Percentiles rank a stretch among this genome's conserved stretches.
Evolutionary conservation across 2,888 invertebrate species (phyloP).

Genomic region (Drosophila percnosoma): DNA sequence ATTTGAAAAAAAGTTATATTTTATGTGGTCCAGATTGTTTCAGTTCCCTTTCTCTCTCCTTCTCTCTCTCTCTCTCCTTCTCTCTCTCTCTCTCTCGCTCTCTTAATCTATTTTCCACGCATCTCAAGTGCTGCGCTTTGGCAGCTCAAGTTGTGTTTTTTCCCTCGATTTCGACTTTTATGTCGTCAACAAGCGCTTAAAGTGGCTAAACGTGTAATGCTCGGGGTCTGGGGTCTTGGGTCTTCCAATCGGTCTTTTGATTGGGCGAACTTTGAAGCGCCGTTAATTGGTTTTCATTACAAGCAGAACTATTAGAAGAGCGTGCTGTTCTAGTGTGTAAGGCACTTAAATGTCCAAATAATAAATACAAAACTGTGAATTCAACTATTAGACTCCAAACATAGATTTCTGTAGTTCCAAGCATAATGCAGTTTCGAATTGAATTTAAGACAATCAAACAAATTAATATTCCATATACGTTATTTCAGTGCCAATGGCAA

Average conservation of each 20-base stretch:
- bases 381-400: not conserved
- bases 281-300: not conserved
- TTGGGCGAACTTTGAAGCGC: constrained; percentile 6
- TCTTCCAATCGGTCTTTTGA: constrained; percentile 13
- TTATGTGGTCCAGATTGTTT: constrained; percentile 39
- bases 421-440: not conserved
- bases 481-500: constrained; percentile 7
- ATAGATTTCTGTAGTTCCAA: not conserved
- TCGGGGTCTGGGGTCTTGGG: constrained; percentile 18
- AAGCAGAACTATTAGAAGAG: not conserved
- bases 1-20: constrained; percentile 24
- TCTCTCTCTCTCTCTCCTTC: not conserved
- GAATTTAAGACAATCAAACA: constrained; percentile 22
- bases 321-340: not conserved
- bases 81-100: not conserved
- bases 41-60: not conserved
- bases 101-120: constrained; percentile 22
- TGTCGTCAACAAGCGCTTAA: constrained; percentile 56
- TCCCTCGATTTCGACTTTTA: constrained; percentile 48
- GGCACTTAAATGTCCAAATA: not conserved
- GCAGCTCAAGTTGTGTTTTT: constrained; percentile 17
- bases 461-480: constrained; percentile 25
- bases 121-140: constrained; percentile 24
- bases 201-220: constrained; percentile 62
- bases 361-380: not conserved